phyloP scores from a whole-genome alignment of 2,113 vertebrate genomes.

The Sinocyclocheilus maitianheensis region DNA sequence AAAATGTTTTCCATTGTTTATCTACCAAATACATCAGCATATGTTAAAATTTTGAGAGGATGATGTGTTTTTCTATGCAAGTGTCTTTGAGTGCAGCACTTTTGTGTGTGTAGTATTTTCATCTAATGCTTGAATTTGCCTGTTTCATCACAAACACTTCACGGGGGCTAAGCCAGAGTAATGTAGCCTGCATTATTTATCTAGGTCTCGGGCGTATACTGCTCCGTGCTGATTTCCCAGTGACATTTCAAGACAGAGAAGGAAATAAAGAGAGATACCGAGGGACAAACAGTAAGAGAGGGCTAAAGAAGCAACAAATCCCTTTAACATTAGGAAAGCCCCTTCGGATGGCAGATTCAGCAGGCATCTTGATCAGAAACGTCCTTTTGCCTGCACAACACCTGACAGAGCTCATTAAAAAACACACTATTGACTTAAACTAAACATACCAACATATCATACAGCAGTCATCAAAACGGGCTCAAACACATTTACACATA shows the following conservation, averaged over 20 bases:
- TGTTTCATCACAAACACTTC: constrained; percentile 51
- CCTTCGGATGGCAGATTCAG: constrained; percentile 66
- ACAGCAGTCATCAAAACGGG: not conserved
- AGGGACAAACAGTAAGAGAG: constrained; percentile 10
- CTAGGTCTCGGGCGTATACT: constrained; percentile 63
- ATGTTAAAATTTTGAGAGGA: not conserved
- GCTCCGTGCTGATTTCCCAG: constrained; percentile 65
- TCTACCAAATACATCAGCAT: not conserved
- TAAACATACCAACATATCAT: not conserved
- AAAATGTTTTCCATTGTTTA: not conserved
- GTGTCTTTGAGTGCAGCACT: constrained; percentile 27
- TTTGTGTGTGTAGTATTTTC: not conserved
- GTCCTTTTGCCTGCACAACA: constrained; percentile 46
- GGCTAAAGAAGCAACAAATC: constrained; percentile 61
- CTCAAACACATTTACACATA: not conserved
- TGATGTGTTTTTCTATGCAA: constrained; percentile 20
- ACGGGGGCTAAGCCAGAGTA: constrained; percentile 33
- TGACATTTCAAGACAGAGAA: constrained; percentile 68
- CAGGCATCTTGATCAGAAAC: constrained; percentile 66
- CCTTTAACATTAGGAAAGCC: constrained; percentile 67
- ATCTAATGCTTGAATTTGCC: not conserved
- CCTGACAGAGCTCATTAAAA: constrained; percentile 48
- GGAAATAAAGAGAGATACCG: not conserved
- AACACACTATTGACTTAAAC: not conserved
- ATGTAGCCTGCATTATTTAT: constrained; percentile 72